Evolutionary conservation across 2,113 vertebrate genomes (phyloP).

Genomic region (Plecotus auritus): DNA sequence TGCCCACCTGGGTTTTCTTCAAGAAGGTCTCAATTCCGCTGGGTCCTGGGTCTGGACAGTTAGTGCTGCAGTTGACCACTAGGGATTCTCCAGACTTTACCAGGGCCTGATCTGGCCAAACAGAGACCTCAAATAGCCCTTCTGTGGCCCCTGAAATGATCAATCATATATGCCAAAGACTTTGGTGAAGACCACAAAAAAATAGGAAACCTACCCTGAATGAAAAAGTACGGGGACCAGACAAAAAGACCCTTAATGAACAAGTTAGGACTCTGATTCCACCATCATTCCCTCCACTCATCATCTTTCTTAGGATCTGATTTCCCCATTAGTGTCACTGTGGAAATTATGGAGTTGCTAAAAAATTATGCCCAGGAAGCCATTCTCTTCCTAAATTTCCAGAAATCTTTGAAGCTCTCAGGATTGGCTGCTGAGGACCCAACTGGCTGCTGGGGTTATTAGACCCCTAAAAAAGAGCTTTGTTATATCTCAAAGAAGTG

Average conservation of each 20-base stretch:
- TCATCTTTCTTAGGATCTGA: background rate
- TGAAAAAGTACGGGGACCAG: background rate
- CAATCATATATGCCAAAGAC: background rate
- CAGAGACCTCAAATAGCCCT: constrained; percentile 53
- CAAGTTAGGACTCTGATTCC: background rate
- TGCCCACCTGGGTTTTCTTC: constrained; percentile 56
- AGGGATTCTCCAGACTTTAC: constrained; percentile 67
- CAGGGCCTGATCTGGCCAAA: constrained; percentile 47
- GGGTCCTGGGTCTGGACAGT: constrained; percentile 53
- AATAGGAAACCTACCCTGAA: background rate
- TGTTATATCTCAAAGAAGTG: background rate
- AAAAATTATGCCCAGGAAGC: background rate
- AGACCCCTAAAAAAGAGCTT: background rate
- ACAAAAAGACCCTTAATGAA: background rate
- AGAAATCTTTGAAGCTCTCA: background rate
- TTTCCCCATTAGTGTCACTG: background rate
- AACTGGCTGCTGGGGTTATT: background rate
- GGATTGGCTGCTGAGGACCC: background rate
- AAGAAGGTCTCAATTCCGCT: constrained; percentile 67
- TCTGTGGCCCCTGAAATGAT: constrained; percentile 41
- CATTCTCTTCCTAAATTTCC: background rate
- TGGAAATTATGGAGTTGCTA: background rate
- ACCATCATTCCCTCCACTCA: background rate
- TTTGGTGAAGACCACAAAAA: background rate
- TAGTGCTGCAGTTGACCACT: constrained; percentile 70